Base-by-base conservation (phyloP, 2,888 invertebrate species). In the Neelides folsomi region DNA sequence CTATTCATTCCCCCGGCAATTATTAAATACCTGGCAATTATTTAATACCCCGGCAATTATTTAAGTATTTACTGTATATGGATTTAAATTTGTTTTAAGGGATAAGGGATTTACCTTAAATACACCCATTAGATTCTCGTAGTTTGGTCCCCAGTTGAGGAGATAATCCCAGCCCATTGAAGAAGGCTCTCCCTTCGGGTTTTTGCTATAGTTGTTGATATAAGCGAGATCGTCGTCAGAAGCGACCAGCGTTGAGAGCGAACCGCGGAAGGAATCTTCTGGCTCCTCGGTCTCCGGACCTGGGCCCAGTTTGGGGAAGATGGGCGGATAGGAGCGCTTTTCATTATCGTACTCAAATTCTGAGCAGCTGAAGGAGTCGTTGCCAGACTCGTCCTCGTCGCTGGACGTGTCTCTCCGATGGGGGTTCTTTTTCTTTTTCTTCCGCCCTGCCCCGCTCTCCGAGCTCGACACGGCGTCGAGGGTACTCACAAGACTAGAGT, bases 301-400 rank as follows among this genome's bases (percentile, higher is more conserved):
- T 18, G 69, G 65, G 27, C 27, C 58, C 48, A 74, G 69, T 63
- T 77, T 77, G 35, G 75, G 75, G 65, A 77, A 77, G 51, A 76
- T 73, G 55, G 68, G 67, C 9, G 66, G 66, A 51, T 67, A 68
- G 53, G 69, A 68, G 34, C 68, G 57, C 60, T 68, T 69, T 49
- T 70, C 69, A 53, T 90, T 89, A 67, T 93, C 93, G 69, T 92
- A 93, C 71, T 95, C 95, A 68, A 93, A 93, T 74, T 94, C 94
- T 0, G 94, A 94, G 73, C 94, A 95, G 10, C 94, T 95, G 73
- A 95, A 95, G 65, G 93, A 93, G 69, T 95, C 94, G 72, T 94
- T 92, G 5, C 84, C 85, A 59, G 83, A 83, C 71, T 93, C 93
- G 69, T 93, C 93, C 66, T 92, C 60, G 42, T 64, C 62, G 50